Evolutionary conservation across 2,888 invertebrate species (phyloP), one percentile per base, ranked within the genome.

Genomic region (Tiliacea aurago): DNA sequence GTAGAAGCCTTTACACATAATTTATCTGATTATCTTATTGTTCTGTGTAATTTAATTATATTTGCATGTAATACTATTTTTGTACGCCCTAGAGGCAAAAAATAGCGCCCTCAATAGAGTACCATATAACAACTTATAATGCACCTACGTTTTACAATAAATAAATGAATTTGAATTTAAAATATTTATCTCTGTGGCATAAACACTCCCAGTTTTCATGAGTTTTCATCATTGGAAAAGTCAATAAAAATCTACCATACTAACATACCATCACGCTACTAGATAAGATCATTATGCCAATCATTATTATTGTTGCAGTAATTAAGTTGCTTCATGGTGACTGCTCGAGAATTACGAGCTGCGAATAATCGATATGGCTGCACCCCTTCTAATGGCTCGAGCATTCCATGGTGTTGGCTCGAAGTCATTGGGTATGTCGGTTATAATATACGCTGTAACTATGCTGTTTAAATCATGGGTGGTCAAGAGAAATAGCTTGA

Each of bases 271-370:
- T 37, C 58, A 63, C 43, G 69, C 70, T 5, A 68, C 20, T 11
- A 43, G 33, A 64, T 61, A 76, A n/a, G 59, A 67, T 75, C 59
- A 53, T 67, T 76, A 75, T 59, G 59, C 37, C 41, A 56, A 41
- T 53, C 47, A 76, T 75, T 20, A 74, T 74, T 51, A 65, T 53
- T 41, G 33, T 53, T 47, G 9, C 53, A 33, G 10, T 75, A 55
- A 77, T 78, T 63, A 78, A 58, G 65, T 72, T 41, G 51, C 66
- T 78, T 59, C 72, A 78, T 67, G 78, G 78, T 66, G 37, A 1
- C 9, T 65, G 56, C 45, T n/a, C 41, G 4, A 53, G 55, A 78
- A n/a, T 72, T 72, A 78, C 58, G 66, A 78, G 72, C 67, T 78
- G 78, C 47, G 41, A 78, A 67, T 72, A 63, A 78, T 78, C 45